Conservation (phyloP, 2,113 vertebrate genomes). For the Microcebus tavaratra region DNA sequence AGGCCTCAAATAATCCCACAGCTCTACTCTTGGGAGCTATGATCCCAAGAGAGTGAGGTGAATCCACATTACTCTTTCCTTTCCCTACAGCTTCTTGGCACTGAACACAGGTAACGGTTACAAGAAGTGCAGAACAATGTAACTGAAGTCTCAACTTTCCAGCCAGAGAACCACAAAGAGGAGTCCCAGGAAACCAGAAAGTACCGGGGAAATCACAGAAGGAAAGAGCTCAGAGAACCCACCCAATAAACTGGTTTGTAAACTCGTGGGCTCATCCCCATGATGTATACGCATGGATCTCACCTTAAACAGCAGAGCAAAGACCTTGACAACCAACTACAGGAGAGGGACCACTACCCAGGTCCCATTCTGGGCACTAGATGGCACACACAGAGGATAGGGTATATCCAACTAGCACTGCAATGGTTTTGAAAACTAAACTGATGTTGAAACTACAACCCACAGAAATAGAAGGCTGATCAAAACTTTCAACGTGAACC, state of each 20-base stretch:
- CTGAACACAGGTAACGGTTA: neutral
- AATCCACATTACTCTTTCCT: neutral
- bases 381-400: neutral
- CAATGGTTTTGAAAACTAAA: slow-evolving; percentile 4
- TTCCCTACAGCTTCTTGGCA: neutral
- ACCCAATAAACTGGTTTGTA: neutral
- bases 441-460: neutral
- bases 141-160: neutral
- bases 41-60: neutral
- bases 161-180: neutral
- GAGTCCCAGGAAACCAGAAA: neutral
- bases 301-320: neutral
- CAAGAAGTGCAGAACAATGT: neutral
- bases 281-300: neutral
- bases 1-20: neutral
- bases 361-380: neutral
- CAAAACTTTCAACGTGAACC: neutral
- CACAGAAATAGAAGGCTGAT: neutral
- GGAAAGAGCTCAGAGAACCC: neutral
- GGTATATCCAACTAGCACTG: neutral
- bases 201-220: neutral
- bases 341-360: neutral
- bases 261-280: neutral
- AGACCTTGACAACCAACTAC: neutral
- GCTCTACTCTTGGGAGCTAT: neutral